Conservation (phyloP, 1,140 invertebrate genomes). For the Trigoniulus corallinus region DNA sequence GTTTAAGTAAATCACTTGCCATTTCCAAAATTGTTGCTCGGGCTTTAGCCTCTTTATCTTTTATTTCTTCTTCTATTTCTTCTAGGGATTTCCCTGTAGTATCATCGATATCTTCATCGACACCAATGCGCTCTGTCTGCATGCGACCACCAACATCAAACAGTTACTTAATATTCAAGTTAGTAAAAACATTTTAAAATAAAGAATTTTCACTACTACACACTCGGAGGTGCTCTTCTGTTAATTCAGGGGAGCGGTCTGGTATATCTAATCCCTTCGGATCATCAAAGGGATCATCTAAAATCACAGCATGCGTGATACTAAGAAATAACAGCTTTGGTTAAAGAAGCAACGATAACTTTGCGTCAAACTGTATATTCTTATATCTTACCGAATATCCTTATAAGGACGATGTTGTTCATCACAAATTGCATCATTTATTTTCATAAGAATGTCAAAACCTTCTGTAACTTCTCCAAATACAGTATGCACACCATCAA, state of each 20-base stretch:
- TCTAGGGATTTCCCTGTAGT: conserved; percentile 59
- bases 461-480: conserved; percentile 95
- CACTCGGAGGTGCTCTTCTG: conserved; percentile 51
- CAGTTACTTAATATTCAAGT: background rate
- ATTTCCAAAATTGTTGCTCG: conserved; percentile 96
- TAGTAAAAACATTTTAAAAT: conserved; percentile 2
- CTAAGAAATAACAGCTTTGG: too few relatives aligned
- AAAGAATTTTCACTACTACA: conserved; percentile 4
- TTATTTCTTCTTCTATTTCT: conserved; percentile 74
- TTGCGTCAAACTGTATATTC: background rate
- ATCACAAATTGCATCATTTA: conserved; percentile 93
- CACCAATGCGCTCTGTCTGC: conserved; percentile 71
- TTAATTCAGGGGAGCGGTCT: conserved; percentile 70
- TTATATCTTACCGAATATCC: conserved; percentile 50
- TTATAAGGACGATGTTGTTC: conserved; percentile 76
- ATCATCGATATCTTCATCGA: conserved; percentile 91
- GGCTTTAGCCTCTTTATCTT: conserved; percentile 85
- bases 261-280: conserved; percentile 57
- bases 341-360: conserved; percentile 11
- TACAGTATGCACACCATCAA: conserved; percentile 88
- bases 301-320: conserved; percentile 90
- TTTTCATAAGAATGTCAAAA: conserved; percentile 62
- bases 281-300: conserved; percentile 94
- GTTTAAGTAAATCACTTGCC: conserved; percentile 25
- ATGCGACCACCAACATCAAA: background rate